phyloP scores from a whole-genome alignment of 2,888 invertebrate genomes.

The Cyclophora albipunctata region DNA sequence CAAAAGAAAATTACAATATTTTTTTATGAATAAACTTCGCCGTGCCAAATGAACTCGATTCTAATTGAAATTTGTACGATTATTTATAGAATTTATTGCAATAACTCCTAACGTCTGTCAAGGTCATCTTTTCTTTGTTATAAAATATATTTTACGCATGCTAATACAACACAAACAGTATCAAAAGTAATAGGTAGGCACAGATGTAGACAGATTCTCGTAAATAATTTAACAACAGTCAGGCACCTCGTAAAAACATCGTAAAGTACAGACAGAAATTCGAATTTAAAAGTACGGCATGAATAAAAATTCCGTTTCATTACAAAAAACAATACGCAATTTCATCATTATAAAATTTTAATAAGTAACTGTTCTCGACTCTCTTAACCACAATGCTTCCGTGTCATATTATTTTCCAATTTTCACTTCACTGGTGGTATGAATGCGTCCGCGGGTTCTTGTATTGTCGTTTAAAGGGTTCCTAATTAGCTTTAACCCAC shows the following conservation, averaged over 20 bases:
- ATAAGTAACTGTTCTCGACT: background rate
- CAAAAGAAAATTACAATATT: too few relatives aligned
- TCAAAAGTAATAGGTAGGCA: too few relatives aligned
- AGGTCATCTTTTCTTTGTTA: too few relatives aligned
- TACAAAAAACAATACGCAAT: background rate
- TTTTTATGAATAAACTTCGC: too few relatives aligned
- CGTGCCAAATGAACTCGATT: too few relatives aligned
- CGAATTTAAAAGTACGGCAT: background rate
- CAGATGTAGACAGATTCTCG: too few relatives aligned
- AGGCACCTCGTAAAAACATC: background rate
- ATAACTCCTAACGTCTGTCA: too few relatives aligned
- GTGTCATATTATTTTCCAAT: slow-evolving; percentile 11
- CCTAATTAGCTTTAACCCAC: slow-evolving; percentile 31
- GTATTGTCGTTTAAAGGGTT: slow-evolving; percentile 22
- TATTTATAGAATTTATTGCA: too few relatives aligned
- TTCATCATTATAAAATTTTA: background rate
- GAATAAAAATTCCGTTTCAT: background rate
- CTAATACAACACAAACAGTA: too few relatives aligned
- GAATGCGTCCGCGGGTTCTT: slow-evolving; percentile 2
- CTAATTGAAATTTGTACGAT: too few relatives aligned
- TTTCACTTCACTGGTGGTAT: slow-evolving; percentile 12
- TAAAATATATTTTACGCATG: too few relatives aligned
- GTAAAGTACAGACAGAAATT: background rate
- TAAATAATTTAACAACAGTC: background rate
- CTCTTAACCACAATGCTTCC: slow-evolving; percentile 5